Evolutionary conservation across 2,888 invertebrate genomes (phyloP), one percentile per base, ranked within the genome.

Genomic region (Agrotis ipsilon): DNA sequence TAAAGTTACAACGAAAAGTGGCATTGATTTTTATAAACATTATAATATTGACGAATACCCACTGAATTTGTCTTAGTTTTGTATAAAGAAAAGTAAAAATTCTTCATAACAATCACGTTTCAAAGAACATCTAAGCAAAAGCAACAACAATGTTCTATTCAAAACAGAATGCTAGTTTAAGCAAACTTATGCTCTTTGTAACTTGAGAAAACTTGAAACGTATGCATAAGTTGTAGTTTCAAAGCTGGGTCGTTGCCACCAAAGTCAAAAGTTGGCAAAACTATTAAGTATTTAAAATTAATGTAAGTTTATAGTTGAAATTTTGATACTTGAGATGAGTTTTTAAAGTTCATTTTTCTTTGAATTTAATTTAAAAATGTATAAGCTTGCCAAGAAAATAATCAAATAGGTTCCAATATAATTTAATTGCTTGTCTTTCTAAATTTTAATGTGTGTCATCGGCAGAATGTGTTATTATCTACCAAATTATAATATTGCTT

Each of bases 201-300:
- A 66, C 54, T 63, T 55, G 5, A 52, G n/a, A 66, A 71, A 78
- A 71, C 39, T 71, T 61, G 32, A 78, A 61, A 48, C 79, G 58
- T 59, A 82, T 64, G 45, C 83, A 74, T 32, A 72, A 60, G 19
- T 77, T n/a, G 9, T 63, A 69, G 54, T 64, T 77, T 70, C 7
- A 45, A 60, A 54, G 63, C 39, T 43, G 19, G 63, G 76, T 54
- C 55, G 66, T 54, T 75, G 63, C 67, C 67, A 61, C 60, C 24
- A 51, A 69, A 45, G 75, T 51, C 58, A 48, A 57, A 57, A 67
- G 59, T 57, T 46, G 7, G 16, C 52, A 18, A 68, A 72, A 63
- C 43, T 52, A n/a, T 51, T 2, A 3, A 3, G 1, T 46, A 79
- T 74, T 51, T 24, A 9, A 63, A 63, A 57, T 57, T 59, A 63